phyloP scores from a whole-genome alignment of 2,113 vertebrate species.

The Ploceus nigricollis region DNA sequence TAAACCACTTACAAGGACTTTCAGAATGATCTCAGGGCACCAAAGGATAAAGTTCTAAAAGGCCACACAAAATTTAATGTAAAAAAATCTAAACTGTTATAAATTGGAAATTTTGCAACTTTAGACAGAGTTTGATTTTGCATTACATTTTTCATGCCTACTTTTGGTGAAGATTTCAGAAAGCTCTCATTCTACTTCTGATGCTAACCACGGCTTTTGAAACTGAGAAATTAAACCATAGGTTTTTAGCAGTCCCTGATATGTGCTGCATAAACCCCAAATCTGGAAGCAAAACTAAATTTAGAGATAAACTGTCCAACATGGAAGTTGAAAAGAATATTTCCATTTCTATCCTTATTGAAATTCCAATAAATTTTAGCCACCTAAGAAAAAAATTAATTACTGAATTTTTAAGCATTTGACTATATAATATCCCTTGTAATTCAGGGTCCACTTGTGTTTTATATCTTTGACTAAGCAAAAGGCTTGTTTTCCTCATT shows the following conservation, averaged over 20 bases:
- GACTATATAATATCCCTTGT: not conserved
- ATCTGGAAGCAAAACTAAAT: not conserved
- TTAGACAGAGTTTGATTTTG: not conserved
- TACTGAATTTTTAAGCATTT: not conserved
- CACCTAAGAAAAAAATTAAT: not conserved
- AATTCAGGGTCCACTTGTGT: not conserved
- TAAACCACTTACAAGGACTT: not conserved
- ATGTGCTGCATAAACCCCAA: not conserved
- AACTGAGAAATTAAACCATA: not conserved
- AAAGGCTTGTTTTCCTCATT: constrained; percentile 1
- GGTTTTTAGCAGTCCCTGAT: not conserved
- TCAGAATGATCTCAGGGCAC: not conserved
- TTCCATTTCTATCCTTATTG: not conserved
- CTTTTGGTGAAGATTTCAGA: not conserved
- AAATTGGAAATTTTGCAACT: not conserved
- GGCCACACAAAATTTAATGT: not conserved
- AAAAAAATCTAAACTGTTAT: not conserved
- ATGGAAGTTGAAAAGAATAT: not conserved
- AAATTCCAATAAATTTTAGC: not conserved
- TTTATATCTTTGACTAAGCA: constrained; percentile 3
- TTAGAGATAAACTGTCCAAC: not conserved
- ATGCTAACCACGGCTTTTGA: not conserved
- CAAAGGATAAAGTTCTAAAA: not conserved
- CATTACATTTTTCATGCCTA: not conserved
- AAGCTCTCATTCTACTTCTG: not conserved